Evolutionary conservation across 1,140 invertebrate genomes (phyloP).

Genomic region (Leptinotarsa texana): DNA sequence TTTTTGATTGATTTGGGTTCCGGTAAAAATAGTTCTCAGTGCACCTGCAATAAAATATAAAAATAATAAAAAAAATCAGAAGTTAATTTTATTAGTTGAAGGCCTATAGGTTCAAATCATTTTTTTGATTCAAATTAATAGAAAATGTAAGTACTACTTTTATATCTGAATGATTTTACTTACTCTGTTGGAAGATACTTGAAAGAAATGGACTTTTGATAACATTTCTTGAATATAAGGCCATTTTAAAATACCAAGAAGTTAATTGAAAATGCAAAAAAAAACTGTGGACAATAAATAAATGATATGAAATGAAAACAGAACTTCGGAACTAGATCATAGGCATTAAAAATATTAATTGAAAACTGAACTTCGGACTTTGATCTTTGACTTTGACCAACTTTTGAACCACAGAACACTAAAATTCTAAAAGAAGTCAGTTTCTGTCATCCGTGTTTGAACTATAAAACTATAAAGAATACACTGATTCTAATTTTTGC

Average conservation of each 20-base stretch:
- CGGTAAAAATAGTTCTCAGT: conserved; percentile 58
- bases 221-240: conserved; percentile 43
- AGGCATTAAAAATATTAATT: neutral
- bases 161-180: conserved; percentile 20
- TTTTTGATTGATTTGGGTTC: conserved; percentile 58
- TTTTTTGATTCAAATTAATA: neutral
- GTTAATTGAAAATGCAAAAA: too few species aligned
- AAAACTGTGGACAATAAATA: too few species aligned
- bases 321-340: too few species aligned
- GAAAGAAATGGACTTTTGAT: conserved; percentile 44
- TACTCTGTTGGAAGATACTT: conserved; percentile 42
- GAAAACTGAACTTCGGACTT: neutral
- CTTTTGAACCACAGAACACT: too few species aligned
- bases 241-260: conserved; percentile 37
- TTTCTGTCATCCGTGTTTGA: neutral
- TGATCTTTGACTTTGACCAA: neutral
- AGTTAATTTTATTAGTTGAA: too few species aligned
- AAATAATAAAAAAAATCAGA: neutral
- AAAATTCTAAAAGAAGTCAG: neutral
- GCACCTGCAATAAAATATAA: conserved; percentile 43
- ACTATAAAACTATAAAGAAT: too few species aligned
- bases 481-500: too few species aligned
- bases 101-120: conserved; percentile 23
- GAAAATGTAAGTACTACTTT: neutral
- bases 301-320: too few species aligned